Evolutionary conservation across 2,113 vertebrate species (phyloP), one percentile per base, ranked within the genome.

Genomic region (Zosterops borbonicus): DNA sequence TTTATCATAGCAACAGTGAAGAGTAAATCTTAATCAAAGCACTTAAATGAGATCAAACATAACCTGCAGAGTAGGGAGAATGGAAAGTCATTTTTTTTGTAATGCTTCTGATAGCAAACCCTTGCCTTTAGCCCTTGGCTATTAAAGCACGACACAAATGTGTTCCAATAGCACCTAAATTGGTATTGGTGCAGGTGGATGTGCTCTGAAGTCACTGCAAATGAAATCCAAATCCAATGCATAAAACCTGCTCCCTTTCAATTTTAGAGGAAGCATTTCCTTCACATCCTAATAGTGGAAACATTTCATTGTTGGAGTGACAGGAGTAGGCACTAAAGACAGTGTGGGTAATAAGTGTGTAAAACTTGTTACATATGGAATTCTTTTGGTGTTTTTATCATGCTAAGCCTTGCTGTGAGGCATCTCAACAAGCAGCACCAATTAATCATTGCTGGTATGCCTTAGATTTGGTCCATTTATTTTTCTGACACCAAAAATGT

Each of bases 1-100:
- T 97, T 97, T 97, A 95, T 97, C 58, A 47, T 90, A 78, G 91
- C 94, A 95, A 89, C 77, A 88, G 63, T 96, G 94, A 96, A 63
- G 58, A 96, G 94, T 93, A 97, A 98, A 97, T 97, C 96, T 94
- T 96, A 95, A 19, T 96, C 87, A 94, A 96, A 97, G 42, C 90
- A 93, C 96, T 97, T 96, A 97, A 97, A 97, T 89, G 89, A 80
- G 89, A 96, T 97, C 90, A 96, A 95, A 96, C 59, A 64, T 85
- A 92, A 95, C 87, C 91, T 95, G 91, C 83, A 89, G 94, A 62
- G 59, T 24, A 92, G 84, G 71, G 69, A 56, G 55, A 73, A 86
- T 37, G 44, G 62, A 93, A 44, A 62, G 68, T 86, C 0, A 3
- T 41, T 60, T 94, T 63, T 85, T 87, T 42, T 23, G 39, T 74